Conservation (phyloP, 2,113 vertebrate species). For the Malaclemys terrapin region DNA sequence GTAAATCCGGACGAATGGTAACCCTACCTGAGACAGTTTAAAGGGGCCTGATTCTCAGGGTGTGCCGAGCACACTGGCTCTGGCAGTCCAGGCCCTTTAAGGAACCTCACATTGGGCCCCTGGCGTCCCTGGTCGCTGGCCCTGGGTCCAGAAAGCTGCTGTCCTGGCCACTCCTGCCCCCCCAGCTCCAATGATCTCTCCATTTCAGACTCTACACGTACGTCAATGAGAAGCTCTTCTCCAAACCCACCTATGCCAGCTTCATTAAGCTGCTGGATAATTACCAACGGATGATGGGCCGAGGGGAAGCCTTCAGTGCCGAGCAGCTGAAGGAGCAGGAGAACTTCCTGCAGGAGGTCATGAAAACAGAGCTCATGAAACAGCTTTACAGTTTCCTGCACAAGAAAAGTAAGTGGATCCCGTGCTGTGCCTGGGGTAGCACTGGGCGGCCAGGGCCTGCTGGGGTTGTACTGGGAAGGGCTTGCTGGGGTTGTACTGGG, state of each 20-base stretch:
- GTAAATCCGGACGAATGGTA: too few relatives aligned
- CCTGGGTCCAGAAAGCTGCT: not conserved
- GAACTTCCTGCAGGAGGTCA: constrained; percentile 84
- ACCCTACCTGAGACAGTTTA: not conserved
- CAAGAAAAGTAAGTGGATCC: constrained; percentile 82
- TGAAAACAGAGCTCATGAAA: constrained; percentile 87
- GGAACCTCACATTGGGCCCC: not conserved
- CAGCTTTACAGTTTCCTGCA: constrained; percentile 87
- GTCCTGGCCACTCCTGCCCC: not conserved
- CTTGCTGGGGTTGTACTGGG: not conserved
- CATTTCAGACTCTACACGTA: constrained; percentile 84
- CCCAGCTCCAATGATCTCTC: too few relatives aligned
- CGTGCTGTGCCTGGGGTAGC: not conserved
- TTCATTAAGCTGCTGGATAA: constrained; percentile 91
- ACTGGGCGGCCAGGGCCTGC: too few relatives aligned
- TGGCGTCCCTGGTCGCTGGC: not conserved
- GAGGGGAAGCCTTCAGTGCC: constrained; percentile 80
- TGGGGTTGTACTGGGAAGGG: not conserved
- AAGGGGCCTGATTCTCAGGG: not conserved
- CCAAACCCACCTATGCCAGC: constrained; percentile 89
- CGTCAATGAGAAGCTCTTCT: constrained; percentile 87
- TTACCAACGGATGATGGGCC: constrained; percentile 86
- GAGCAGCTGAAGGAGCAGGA: constrained; percentile 90
- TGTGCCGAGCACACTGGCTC: not conserved
- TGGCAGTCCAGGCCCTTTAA: not conserved